Percentiles rank a stretch among this genome's conserved stretches.
Evolutionary conservation across 2,888 invertebrate species (phyloP).

Genomic region (Omphaloscelis lunosa): DNA sequence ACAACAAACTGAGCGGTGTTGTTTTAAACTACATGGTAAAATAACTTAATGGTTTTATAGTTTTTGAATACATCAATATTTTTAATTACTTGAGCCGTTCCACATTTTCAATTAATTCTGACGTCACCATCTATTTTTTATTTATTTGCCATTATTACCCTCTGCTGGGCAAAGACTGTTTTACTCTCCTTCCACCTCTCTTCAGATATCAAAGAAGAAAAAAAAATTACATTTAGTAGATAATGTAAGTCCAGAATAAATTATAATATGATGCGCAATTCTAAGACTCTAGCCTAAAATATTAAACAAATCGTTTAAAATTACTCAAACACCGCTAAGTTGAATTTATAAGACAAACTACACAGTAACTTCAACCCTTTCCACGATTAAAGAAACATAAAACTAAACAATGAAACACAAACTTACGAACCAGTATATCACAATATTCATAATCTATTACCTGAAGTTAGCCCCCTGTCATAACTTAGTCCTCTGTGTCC

Average conservation of each 20-base stretch:
- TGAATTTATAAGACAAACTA: too few relatives aligned
- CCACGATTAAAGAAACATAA: not conserved
- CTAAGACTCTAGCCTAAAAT: too few relatives aligned
- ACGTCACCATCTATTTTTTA: not conserved
- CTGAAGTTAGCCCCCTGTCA: conserved; percentile 7
- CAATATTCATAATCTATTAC: conserved; percentile 36
- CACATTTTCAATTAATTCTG: not conserved
- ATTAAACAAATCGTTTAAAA: too few relatives aligned
- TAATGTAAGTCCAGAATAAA: too few relatives aligned
- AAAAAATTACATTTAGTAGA: too few relatives aligned
- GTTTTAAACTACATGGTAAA: conserved; percentile 14
- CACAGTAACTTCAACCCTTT: not conserved
- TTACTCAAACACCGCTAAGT: too few relatives aligned
- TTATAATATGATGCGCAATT: too few relatives aligned
- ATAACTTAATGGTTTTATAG: not conserved
- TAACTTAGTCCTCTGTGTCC: conserved; percentile 26
- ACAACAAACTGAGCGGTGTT: conserved; percentile 18
- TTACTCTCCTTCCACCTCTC: too few relatives aligned
- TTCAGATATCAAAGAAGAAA: too few relatives aligned
- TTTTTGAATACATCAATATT: conserved; percentile 1
- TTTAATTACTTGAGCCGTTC: not conserved
- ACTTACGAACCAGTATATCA: not conserved
- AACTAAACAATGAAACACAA: not conserved
- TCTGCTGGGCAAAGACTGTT: too few relatives aligned
- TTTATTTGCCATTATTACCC: too few relatives aligned